phyloP scores from a whole-genome alignment of 2,797 vertebrate species.

The Eptatretus atami region DNA sequence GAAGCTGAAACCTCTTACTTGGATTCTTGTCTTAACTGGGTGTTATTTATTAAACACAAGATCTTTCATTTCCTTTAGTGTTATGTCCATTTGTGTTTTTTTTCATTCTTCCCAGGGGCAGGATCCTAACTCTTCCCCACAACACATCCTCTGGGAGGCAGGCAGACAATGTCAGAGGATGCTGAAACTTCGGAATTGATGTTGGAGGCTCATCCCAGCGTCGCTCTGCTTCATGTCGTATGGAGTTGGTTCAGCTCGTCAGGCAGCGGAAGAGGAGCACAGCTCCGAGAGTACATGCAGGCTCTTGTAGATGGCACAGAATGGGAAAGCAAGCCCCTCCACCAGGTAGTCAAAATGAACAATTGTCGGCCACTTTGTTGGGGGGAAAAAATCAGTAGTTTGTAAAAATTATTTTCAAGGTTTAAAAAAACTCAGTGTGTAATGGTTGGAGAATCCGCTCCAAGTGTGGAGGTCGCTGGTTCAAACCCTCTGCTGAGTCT shows the following conservation, averaged over 20 bases:
- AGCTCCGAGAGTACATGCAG: slow-evolving; percentile 56
- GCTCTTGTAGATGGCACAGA: slow-evolving; percentile 89
- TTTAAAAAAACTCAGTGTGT: not conserved
- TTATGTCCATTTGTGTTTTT: too few relatives aligned
- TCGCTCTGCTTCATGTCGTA: slow-evolving; percentile 56
- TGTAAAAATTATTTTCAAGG: not conserved
- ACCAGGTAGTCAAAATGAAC: slow-evolving; percentile 24
- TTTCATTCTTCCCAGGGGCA: too few relatives aligned
- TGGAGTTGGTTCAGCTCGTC: slow-evolving; percentile 63
- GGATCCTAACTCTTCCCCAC: too few relatives aligned
- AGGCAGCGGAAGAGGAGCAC: slow-evolving; percentile 79
- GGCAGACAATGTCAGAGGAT: too few relatives aligned
- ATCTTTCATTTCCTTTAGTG: too few relatives aligned
- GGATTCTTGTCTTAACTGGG: too few relatives aligned
- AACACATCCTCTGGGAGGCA: too few relatives aligned
- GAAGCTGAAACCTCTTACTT: too few relatives aligned
- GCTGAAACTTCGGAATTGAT: too few relatives aligned
- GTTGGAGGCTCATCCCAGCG: slow-evolving; percentile 17
- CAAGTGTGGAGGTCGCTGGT: not conserved
- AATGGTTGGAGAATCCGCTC: not conserved
- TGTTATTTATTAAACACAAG: too few relatives aligned
- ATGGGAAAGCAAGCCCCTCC: slow-evolving; percentile 85
- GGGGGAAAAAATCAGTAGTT: not conserved
- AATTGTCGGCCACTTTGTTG: not conserved
- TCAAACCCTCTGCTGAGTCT: too few relatives aligned